Conservation (phyloP, 2,797 vertebrate species). For the Centropyge bicolor region DNA sequence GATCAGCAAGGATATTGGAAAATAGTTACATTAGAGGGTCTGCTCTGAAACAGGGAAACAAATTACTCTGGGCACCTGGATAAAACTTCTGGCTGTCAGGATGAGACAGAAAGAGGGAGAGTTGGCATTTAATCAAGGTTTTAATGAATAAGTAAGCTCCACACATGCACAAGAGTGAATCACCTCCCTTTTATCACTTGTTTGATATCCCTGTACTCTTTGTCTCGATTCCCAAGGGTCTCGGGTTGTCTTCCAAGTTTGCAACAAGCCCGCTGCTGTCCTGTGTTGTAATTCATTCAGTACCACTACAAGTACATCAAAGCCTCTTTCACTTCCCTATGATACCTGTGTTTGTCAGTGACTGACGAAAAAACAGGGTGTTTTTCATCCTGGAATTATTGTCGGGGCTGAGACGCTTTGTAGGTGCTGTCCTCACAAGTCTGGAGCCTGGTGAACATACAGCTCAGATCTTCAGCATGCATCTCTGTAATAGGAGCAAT, state of each 20-base stretch:
- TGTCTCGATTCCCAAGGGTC: slow-evolving; percentile 48
- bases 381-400: slow-evolving; percentile 68
- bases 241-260: slow-evolving; percentile 59
- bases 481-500: slow-evolving; percentile 62
- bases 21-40: slow-evolving; percentile 58
- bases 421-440: slow-evolving; percentile 56
- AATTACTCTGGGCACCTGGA: slow-evolving; percentile 55
- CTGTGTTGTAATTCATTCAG: slow-evolving; percentile 60
- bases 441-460: slow-evolving; percentile 54
- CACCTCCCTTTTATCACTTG: slow-evolving; percentile 57
- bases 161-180: slow-evolving; percentile 36
- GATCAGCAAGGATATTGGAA: slow-evolving; percentile 58
- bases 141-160: slow-evolving; percentile 60
- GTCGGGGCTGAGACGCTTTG: slow-evolving; percentile 64
- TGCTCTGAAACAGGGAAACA: slow-evolving; percentile 68
- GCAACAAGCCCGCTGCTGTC: slow-evolving; percentile 50
- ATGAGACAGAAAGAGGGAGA: slow-evolving; percentile 40
- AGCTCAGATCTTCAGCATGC: slow-evolving; percentile 73
- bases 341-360: slow-evolving; percentile 68
- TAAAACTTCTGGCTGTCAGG: slow-evolving; percentile 44
- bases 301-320: slow-evolving; percentile 66
- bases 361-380: slow-evolving; percentile 24
- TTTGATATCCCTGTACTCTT: slow-evolving; percentile 62
- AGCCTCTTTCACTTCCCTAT: slow-evolving; percentile 45
- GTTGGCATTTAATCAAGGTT: slow-evolving; percentile 62